Evolutionary conservation across 2,113 vertebrate species (phyloP).

Genomic region (Notechis scutatus): DNA sequence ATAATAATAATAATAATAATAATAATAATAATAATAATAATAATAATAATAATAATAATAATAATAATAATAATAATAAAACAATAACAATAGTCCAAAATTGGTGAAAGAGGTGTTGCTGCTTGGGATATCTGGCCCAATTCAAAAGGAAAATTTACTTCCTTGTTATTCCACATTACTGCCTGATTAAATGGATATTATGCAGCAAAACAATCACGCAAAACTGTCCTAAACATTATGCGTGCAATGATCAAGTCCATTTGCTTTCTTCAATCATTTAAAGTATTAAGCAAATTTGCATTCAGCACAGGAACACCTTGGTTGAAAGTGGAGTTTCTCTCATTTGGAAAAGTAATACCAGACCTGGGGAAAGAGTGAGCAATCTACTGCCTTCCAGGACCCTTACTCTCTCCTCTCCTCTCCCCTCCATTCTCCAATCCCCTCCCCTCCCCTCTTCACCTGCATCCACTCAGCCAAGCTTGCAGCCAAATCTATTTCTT

Average conservation of each 20-base stretch:
- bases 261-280: constrained; percentile 14
- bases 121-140: constrained; percentile 11
- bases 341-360: not conserved
- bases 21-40: too few relatives aligned
- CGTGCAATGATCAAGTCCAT: constrained; percentile 20
- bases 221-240: constrained; percentile 22
- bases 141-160: constrained; percentile 24
- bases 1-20: too few relatives aligned
- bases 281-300: constrained; percentile 26
- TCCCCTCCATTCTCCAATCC: too few relatives aligned
- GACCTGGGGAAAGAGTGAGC: not conserved
- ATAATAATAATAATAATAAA: not conserved
- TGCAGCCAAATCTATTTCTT: not conserved
- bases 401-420: not conserved
- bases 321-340: not conserved
- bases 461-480: not conserved
- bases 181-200: not conserved
- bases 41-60: not conserved
- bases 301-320: constrained; percentile 2
- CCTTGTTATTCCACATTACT: constrained; percentile 24
- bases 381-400: not conserved
- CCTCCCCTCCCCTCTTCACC: not conserved
- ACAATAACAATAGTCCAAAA: not conserved
- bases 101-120: not conserved
- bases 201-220: constrained; percentile 9